phyloP scores from a whole-genome alignment of 2,113 vertebrate species.

The Patagioenas fasciata region DNA sequence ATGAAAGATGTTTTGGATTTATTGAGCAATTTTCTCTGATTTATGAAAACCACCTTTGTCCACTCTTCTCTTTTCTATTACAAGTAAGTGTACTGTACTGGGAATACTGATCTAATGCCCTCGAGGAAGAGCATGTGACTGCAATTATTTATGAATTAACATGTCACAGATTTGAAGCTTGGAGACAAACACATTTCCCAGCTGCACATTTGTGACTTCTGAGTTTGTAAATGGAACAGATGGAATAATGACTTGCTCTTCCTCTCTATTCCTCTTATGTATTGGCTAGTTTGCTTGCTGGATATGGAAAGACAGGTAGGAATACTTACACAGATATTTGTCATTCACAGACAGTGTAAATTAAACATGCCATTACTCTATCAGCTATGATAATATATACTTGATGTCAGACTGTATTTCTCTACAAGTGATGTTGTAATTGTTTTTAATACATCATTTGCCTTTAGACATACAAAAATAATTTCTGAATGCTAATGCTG shows the following conservation, averaged over 20 bases:
- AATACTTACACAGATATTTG: neutral
- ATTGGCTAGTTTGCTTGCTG: constrained; percentile 5
- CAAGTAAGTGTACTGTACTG: neutral
- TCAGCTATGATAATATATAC: constrained; percentile 34
- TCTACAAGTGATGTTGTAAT: neutral
- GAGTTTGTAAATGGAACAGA: constrained; percentile 57
- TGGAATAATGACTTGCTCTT: constrained; percentile 38
- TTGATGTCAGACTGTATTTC: constrained; percentile 42
- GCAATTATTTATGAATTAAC: constrained; percentile 56
- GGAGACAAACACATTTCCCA: constrained; percentile 60
- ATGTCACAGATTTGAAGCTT: constrained; percentile 27
- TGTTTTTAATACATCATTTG: neutral
- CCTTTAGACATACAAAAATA: constrained; percentile 13
- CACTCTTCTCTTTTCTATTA: neutral
- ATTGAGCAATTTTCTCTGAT: constrained; percentile 16
- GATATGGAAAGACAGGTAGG: constrained; percentile 37
- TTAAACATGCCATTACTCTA: constrained; percentile 50
- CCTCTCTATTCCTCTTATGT: neutral
- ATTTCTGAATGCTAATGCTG: constrained; percentile 24
- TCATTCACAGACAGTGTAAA: constrained; percentile 44
- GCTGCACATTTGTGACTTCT: constrained; percentile 45
- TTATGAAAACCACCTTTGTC: constrained; percentile 35
- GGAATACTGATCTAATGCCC: constrained; percentile 11
- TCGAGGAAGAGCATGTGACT: constrained; percentile 3
- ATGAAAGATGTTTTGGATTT: constrained; percentile 22